Base-by-base conservation (phyloP, 2,113 vertebrate species). In the Lepus timidus region DNA sequence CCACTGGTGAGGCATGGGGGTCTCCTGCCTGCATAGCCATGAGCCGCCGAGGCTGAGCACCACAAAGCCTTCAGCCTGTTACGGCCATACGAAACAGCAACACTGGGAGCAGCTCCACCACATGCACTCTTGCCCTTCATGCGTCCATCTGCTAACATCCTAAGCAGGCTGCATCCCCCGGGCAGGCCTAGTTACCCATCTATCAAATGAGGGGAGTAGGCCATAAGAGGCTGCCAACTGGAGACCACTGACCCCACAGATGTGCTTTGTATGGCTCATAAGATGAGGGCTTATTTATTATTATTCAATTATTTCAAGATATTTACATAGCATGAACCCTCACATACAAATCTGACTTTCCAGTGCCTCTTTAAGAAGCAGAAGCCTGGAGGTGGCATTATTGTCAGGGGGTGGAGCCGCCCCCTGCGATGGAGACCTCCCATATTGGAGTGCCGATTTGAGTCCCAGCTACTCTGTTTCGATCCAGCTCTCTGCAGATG, bases 281-380 rank as follows among this genome's bases (percentile, higher is more conserved):
- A 49, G 36, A 93, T 33, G 27, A 49, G 25, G 0, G 0, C 14
- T 49, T 17, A 0, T 61, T 81, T 84, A 71, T 29, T 79, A 31
- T 61, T 76, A 51, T 51, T 68, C 36, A 73, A 22, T 51, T 68
- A 65, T 8, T 64, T 73, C 80, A 71, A 44, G 9, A 36, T 86
- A 58, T 51, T 85, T 62, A 70, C 20, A 39, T 9, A 93, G 27
- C 6, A 49, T 39, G 39, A 44, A 31, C 83, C 83, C 62, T 82
- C 29, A 85, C 11, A 67, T 78, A 68, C 52, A 90, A 74, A 36
- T 75, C 17, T 44, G 85, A 71, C 80, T 44, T 75, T 49, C 33
- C 9, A 51, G 25, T 19, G 19, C 52, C 11, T 96, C 31, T 93
- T 96, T 79, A 61, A 95, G 81, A 81, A 23, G 49, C 3, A 71